Evolutionary conservation across 2,888 invertebrate species (phyloP).

Genomic region (Eupithecia dodoneata): DNA sequence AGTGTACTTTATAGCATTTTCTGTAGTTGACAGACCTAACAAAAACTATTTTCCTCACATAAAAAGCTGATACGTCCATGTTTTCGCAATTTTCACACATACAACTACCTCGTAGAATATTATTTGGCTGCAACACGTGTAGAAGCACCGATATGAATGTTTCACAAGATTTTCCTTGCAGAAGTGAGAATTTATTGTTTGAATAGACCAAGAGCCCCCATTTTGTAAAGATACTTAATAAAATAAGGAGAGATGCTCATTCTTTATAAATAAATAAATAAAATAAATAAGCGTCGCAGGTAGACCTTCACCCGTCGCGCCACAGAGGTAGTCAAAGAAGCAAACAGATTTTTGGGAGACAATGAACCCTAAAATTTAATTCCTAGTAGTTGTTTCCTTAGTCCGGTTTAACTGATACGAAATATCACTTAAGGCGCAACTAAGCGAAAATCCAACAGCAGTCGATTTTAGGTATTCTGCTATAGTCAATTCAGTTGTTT

Average conservation of each 20-base stretch:
- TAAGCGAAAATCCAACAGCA: background rate
- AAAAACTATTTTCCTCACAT: background rate
- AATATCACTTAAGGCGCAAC: no score
- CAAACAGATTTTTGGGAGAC: no score
- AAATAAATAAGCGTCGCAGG: no score
- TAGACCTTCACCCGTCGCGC: no score
- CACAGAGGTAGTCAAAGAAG: no score
- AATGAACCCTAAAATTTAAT: no score
- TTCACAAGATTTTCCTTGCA: constrained; percentile 24
- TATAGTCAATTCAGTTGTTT: background rate
- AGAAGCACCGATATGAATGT: constrained; percentile 19
- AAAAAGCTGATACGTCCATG: background rate
- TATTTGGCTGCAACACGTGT: constrained; percentile 12
- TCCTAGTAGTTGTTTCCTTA: no score
- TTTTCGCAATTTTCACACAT: background rate
- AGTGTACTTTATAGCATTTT: background rate
- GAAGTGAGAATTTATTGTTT: constrained; percentile 25
- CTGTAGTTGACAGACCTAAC: background rate
- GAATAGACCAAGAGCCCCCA: constrained; percentile 15
- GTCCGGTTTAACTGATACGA: no score
- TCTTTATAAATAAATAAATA: no score
- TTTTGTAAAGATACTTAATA: background rate
- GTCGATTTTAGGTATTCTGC: no score
- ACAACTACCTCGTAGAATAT: background rate
- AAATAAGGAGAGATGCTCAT: no score